These are phyloP conservation scores for Drosophila phalerata DNA, from an alignment of 2,888 invertebrate genomes.

Conservation along the genomic window DNA sequence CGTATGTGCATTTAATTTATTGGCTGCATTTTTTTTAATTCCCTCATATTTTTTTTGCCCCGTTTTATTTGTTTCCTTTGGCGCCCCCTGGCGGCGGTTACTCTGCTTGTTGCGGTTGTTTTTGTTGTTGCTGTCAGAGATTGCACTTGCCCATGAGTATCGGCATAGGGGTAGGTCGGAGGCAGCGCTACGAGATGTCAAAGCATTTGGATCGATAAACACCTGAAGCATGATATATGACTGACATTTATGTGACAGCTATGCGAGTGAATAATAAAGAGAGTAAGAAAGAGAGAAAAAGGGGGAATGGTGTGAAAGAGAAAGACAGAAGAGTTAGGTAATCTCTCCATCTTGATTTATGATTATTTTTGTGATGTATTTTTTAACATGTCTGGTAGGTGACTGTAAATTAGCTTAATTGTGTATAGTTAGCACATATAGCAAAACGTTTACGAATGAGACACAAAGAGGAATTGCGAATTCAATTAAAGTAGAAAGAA, in stretches of 20 bases:
- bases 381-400: not conserved
- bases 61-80: conserved; percentile 13
- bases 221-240: conserved; percentile 16
- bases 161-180: conserved; percentile 68
- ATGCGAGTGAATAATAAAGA: not conserved
- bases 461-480: not conserved
- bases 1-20: conserved; percentile 69
- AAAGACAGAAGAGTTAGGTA: not conserved
- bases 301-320: not conserved
- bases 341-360: not conserved
- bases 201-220: conserved; percentile 25
- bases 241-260: conserved; percentile 14
- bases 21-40: conserved; percentile 26
- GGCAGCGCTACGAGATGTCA: conserved; percentile 27
- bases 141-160: conserved; percentile 66
- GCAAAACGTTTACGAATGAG: not conserved
- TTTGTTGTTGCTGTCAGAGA: conserved; percentile 14
- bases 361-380: not conserved
- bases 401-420: conserved; percentile 1
- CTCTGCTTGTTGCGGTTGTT: conserved; percentile 7
- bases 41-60: not conserved
- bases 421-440: not conserved
- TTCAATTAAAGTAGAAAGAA: too few species aligned
- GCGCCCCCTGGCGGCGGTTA: conserved; percentile 44
- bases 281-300: not conserved